These are phyloP conservation scores for Fopius arisanus DNA, from an alignment of 1,140 invertebrate genomes.

Conservation along the genomic window DNA sequence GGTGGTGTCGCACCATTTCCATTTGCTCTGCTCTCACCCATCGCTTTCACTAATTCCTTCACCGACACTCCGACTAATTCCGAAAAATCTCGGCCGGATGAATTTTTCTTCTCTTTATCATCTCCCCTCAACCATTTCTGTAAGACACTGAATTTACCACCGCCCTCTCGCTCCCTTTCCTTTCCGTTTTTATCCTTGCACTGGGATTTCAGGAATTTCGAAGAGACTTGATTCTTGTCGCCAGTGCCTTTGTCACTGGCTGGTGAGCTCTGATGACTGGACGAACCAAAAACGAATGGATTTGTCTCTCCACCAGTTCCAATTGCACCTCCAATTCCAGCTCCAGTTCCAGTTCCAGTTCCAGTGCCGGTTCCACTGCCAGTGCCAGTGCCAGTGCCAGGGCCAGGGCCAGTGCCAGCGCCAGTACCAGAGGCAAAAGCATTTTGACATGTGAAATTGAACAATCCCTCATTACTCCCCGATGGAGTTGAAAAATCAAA, in stretches of 20 bases:
- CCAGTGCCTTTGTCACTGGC: slow-evolving; percentile 40
- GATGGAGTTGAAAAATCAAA: slow-evolving; percentile 68
- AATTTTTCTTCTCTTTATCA: slow-evolving; percentile 61
- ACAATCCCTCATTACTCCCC: slow-evolving; percentile 52
- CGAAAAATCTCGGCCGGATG: slow-evolving; percentile 67
- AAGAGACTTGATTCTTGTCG: slow-evolving; percentile 50
- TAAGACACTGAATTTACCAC: slow-evolving; percentile 71
- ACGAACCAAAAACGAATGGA: slow-evolving; percentile 70
- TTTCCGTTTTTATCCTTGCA: slow-evolving; percentile 52
- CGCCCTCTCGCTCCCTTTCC: slow-evolving; percentile 60
- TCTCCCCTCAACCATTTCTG: slow-evolving; percentile 79
- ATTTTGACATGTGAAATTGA: slow-evolving; percentile 54
- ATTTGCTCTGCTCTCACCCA: slow-evolving; percentile 80
- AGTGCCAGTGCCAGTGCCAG: too few relatives aligned
- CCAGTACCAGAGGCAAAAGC: slow-evolving; percentile 43
- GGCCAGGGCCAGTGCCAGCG: too few relatives aligned
- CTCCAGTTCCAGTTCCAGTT: too few relatives aligned
- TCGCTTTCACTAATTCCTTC: slow-evolving; percentile 80
- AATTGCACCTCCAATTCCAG: too few relatives aligned
- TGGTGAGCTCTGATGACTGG: slow-evolving; percentile 51
- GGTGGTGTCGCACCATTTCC: slow-evolving; percentile 80
- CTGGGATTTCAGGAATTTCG: slow-evolving; percentile 50
- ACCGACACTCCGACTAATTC: slow-evolving; percentile 80
- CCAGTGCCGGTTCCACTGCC: too few relatives aligned
- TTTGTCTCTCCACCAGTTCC: slow-evolving; percentile 54